Conservation (phyloP, 64 coral and sea anemone species). For the Porites australiensis region DNA sequence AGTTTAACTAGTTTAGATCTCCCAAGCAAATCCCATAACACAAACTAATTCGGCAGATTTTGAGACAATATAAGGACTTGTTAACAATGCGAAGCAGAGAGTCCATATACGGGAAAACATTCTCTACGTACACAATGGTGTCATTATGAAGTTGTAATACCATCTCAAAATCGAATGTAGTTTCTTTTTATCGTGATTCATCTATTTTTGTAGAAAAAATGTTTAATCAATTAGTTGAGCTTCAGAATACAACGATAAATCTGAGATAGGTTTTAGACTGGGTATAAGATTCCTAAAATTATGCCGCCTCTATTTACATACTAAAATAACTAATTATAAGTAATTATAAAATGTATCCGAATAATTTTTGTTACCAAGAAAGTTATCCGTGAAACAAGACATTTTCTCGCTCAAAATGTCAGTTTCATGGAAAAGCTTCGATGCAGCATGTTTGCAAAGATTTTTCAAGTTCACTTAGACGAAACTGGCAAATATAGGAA, state of each 20-base stretch:
- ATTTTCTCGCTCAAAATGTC: conserved; percentile 32
- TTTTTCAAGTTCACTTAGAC: not conserved
- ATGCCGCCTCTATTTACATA: conserved; percentile 28
- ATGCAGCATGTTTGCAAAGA: conserved; percentile 21
- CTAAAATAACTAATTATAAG: conserved; percentile 38
- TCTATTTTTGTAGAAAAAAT: too few relatives aligned
- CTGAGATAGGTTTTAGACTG: conserved; percentile 28
- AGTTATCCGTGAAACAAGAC: conserved; percentile 25
- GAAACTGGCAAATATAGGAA: too few relatives aligned
- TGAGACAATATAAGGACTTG: not conserved
- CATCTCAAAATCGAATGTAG: conserved; percentile 23
- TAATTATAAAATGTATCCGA: conserved; percentile 37
- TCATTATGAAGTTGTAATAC: conserved; percentile 21
- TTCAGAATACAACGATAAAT: conserved; percentile 36
- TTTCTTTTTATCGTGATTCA: not conserved
- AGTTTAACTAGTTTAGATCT: not conserved
- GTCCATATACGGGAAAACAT: conserved; percentile 22
- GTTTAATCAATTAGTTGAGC: not conserved
- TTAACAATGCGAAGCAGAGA: not conserved
- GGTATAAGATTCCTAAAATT: conserved; percentile 12
- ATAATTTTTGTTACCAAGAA: too few relatives aligned
- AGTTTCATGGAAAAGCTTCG: not conserved
- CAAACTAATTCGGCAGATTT: conserved; percentile 3
- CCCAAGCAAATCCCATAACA: not conserved
- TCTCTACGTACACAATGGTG: conserved; percentile 24